Base-by-base conservation (phyloP, 1,140 invertebrate species). In the Habropoda laboriosa region DNA sequence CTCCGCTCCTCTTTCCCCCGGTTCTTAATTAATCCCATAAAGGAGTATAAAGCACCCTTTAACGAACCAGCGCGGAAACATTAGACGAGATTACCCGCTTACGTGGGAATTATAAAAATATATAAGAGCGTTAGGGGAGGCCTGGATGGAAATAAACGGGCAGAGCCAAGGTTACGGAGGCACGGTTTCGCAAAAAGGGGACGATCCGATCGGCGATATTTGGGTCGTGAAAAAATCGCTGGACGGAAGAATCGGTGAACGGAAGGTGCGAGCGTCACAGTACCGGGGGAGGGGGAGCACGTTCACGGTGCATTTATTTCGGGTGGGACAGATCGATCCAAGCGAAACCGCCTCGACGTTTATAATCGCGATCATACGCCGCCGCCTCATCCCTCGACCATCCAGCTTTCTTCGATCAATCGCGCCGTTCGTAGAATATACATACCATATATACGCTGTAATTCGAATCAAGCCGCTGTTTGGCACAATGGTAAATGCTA, bases 21-120 rank as follows among this genome's bases (percentile, higher is more conserved):
- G 18, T 53, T 64, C 57, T 73, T 63, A 63, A 79, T 64, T 64
- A 79, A 73, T 55, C 38, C 47, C 60, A 38, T 38, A 63, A 79
- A 63, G 30, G 49, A 38, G 68, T 16, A 57, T 40, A 45, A 73
- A 73, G 40, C 24, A 73, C 27, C 70, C 68, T 53, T 79, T 73
- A 64, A 64, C 58, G 68, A 61, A 72, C 47, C 58, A 42, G 58
- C 21, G 76, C 47, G 67, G 35, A 35, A 72, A 72, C 57, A 63
- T 79, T 72, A 51, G 38, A 64, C 49, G 38, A 51, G 70, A 72
- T 79, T 73, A 79, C 38, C 38, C 38, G 68, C 40, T 73, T 73
- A 30, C 58, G 70, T 47, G 47, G n/a, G 60, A 79, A 73, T 73
- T 73, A 72, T 72, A 73, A 79, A 79, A 64, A 72, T 79, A 64